These are phyloP conservation scores for Furnarius figulus DNA, from an alignment of 2,113 vertebrate genomes.

Conservation along the genomic window DNA sequence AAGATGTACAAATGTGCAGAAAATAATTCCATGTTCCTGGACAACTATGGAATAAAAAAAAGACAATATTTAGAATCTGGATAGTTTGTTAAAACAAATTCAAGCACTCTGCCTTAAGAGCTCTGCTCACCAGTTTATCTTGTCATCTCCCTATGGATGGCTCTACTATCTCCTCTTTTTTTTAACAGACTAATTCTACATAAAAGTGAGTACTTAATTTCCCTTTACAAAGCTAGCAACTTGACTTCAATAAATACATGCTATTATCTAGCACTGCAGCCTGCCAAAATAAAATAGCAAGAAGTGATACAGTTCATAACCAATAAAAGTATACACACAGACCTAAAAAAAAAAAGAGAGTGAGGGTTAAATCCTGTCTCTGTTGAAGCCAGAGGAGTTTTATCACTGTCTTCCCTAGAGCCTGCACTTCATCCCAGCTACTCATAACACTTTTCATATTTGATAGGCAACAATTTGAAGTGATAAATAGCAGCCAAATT, in stretches of 20 bases:
- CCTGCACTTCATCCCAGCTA: conserved; percentile 39
- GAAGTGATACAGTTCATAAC: background rate
- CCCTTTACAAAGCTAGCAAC: background rate
- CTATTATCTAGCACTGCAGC: background rate
- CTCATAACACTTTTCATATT: conserved; percentile 2
- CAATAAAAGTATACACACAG: background rate
- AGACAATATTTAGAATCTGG: background rate
- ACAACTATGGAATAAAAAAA: background rate
- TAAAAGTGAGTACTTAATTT: background rate
- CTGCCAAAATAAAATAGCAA: background rate
- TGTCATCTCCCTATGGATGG: background rate
- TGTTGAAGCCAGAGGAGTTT: background rate
- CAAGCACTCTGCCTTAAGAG: background rate
- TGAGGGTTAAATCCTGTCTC: conserved; percentile 11
- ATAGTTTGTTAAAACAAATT: background rate
- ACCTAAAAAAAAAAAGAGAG: background rate
- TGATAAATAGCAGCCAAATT: conserved; percentile 36
- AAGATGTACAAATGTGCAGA: background rate
- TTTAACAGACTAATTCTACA: background rate
- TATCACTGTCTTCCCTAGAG: conserved; percentile 11
- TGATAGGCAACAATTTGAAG: conserved; percentile 26
- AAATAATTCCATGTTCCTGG: background rate
- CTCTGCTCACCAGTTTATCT: background rate
- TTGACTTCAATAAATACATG: background rate
- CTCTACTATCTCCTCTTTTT: background rate